Base-by-base conservation (phyloP, 2,113 vertebrate species). In the Semnornis frantzii region DNA sequence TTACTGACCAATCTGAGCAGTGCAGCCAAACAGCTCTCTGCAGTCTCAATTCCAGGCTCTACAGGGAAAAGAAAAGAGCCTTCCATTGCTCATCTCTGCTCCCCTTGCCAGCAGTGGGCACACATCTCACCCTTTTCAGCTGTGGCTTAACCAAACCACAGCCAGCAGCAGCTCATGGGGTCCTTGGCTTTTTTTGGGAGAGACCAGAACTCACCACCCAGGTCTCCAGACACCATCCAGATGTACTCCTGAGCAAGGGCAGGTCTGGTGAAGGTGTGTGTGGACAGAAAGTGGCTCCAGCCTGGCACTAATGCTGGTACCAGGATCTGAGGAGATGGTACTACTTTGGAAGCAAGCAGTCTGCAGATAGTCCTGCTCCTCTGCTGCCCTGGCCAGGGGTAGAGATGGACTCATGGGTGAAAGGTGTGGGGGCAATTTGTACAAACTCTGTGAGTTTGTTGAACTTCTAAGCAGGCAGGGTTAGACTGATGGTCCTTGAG, bases 251-350 rank as follows among this genome's bases (percentile, higher is more conserved):
- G 59, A 59, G 81, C 73, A 71, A 27, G 25, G 23, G 46, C 23
- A 4, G 28, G 20, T 0, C 44, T 39, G 50, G 71, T 12, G 1
- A 28, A 50, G 55, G 33, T 0, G 0, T 20, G n/a, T 2, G 27
- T 4, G n/a, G 37, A n/a, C 9, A 6, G 25, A 10, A 55, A 27
- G 12, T 7, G 25, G 19, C 62, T 66, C 13, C 37, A 50, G 54
- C 30, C 42, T 24, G 48, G 52, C 44, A 30, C 0, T 1, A 24
- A 25, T 13, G 5, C 13, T 5, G 1, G 24, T 27, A 33, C 20
- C 8, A 2, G 31, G 33, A 24, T 34, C 24, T 11, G 48, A 33
- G 57, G 78, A 63, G 57, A 57, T 37, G 50, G 50, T 52, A 39
- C 7, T 60, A 44, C 46, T 46, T 60, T 60, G 1, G 1, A 46